Conservation (phyloP, 2,113 vertebrate genomes). For the Petromus typicus region DNA sequence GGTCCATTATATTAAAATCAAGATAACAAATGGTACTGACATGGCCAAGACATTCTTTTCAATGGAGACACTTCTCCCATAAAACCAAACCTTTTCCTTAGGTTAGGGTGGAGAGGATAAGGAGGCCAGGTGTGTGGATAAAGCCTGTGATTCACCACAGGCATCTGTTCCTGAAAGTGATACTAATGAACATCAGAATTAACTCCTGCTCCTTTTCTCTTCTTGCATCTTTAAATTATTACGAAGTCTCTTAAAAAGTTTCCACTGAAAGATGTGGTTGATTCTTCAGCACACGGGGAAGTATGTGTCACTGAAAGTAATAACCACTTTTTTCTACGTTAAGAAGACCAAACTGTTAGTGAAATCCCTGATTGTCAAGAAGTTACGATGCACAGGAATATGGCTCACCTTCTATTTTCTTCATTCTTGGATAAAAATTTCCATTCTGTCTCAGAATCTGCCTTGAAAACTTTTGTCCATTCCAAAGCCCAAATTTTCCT, state of each 20-base stretch:
- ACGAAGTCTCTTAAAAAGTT: not conserved
- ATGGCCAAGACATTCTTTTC: conserved; percentile 39
- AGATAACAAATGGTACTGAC: conserved; percentile 14
- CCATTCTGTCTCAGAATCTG: not conserved
- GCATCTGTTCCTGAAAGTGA: conserved; percentile 36
- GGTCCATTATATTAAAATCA: conserved; percentile 63
- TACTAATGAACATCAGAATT: not conserved
- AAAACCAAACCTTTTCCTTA: conserved; percentile 25
- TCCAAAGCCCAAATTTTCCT: not conserved
- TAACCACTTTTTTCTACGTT: conserved; percentile 17
- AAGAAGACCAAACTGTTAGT: conserved; percentile 42
- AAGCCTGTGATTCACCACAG: not conserved
- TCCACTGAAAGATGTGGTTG: not conserved
- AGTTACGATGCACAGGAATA: not conserved
- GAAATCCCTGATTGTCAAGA: conserved; percentile 62
- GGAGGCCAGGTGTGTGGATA: not conserved
- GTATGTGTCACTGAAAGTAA: not conserved
- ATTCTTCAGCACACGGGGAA: not conserved
- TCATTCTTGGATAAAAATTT: conserved; percentile 14
- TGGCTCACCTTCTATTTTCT: not conserved
- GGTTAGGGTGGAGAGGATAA: not conserved
- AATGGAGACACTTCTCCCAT: not conserved
- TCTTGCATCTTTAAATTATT: conserved; percentile 1
- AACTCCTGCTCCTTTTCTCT: not conserved
- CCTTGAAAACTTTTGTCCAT: not conserved